Evolutionary conservation across 2,888 invertebrate species (phyloP), one percentile per base, ranked within the genome.

Genomic region (Eupithecia pulchellata): DNA sequence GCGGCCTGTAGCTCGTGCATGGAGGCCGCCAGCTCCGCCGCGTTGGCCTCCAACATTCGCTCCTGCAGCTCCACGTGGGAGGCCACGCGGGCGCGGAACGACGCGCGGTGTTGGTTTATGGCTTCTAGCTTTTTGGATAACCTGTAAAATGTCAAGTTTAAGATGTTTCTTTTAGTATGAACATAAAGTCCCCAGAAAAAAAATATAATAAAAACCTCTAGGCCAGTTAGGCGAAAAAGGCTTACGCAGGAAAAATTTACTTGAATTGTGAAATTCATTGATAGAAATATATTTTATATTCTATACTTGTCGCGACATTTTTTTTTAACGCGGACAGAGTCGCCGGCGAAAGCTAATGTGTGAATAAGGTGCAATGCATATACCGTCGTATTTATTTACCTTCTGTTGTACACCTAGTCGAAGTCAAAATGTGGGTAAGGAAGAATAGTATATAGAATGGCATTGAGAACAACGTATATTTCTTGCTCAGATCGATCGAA

Each of bases 1-100:
- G 20, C 20, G 36, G 87, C 86, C 5, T 82, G 82, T 13, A 90
- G 76, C 5, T 92, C 82, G 4, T 80, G 79, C 0, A 84, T 86
- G 0, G 85, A 88, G 34, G 81, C 80, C 39, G 88, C 84, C n/a
- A 81, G 74, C 17, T 91, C 89, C 17, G 87, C 83, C 55, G 72
- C 84, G 61, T 78, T 82, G 6, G 77, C 78, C 2, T 80, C 79
- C 29, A 85, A 69, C 62, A 84, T 80, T 39, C 75, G 75, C 13
- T 82, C 76, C 29, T 86, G 80, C 79, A 82, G 81, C 9, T 83
- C 76, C 14, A 87, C 73, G 1, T 80, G 81, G 0, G 78, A 77
- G 1, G 81, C 58, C n/a, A 85, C 78, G n/a, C 80, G 84, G 9
- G 84, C 82, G 60, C 84, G 86, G 29, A 88, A 72, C 5, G 78